Conservation (phyloP, 2,888 invertebrate species). For the Leptopterna dolabrata region DNA sequence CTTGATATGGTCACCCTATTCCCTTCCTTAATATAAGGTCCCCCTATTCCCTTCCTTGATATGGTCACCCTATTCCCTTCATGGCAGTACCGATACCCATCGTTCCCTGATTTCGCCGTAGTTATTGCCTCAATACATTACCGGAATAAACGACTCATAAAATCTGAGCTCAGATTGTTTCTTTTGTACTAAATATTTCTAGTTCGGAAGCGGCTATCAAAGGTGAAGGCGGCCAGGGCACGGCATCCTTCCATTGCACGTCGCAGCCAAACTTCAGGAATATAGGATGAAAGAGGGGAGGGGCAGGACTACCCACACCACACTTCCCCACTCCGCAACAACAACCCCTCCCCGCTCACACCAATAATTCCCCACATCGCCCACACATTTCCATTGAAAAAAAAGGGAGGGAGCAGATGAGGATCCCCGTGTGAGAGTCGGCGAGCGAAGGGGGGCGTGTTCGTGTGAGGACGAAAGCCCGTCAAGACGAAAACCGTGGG, state of each 20-base stretch:
- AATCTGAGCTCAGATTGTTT: too few relatives aligned
- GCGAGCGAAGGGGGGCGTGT: not conserved
- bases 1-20: too few relatives aligned
- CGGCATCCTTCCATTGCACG: not conserved
- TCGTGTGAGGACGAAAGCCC: not conserved
- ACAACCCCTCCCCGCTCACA: not conserved
- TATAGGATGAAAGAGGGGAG: not conserved
- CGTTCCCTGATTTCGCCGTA: too few relatives aligned
- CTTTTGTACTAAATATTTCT: too few relatives aligned
- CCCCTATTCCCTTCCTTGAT: too few relatives aligned
- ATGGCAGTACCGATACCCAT: too few relatives aligned
- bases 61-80: too few relatives aligned
- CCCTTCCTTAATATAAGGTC: too few relatives aligned
- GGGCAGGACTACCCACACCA: not conserved
- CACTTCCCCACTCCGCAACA: not conserved
- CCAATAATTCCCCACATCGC: not conserved
- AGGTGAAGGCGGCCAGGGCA: slow-evolving; percentile 4
- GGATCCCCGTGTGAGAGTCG: slow-evolving; percentile 2
- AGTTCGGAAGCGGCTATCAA: too few relatives aligned
- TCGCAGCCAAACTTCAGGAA: not conserved
- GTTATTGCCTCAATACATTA: too few relatives aligned
- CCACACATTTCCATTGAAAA: slow-evolving; percentile 21
- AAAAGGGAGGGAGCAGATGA: slow-evolving; percentile 15
- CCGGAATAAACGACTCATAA: too few relatives aligned
- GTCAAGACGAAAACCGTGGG: slow-evolving; percentile 11